Evolutionary conservation across 2,113 vertebrate genomes (phyloP), one percentile per base, ranked within the genome.

Genomic region (Otis tarda): DNA sequence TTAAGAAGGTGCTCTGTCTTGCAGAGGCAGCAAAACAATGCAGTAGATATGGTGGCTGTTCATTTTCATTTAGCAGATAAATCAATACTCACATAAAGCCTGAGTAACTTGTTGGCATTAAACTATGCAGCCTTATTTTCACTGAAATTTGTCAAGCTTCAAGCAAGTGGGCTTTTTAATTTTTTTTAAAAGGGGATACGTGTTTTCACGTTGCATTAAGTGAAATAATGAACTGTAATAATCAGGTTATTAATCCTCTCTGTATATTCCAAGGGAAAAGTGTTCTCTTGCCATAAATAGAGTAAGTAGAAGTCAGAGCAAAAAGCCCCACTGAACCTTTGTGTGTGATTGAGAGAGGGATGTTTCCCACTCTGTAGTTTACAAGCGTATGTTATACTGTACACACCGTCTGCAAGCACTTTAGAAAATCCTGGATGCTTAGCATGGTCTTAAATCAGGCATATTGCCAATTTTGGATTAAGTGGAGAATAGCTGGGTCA

Each of bases 71-170:
- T 91, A 94, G 91, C 57, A 95, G 96, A 93, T 96, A 95, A 98
- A 98, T 98, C 98, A 97, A 97, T 98, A 97, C 68, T 70, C 92
- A 81, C 82, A 91, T 94, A 96, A 97, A 98, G 89, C 87, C 81
- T 97, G 96, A 97, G 97, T 98, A 97, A 95, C 83, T 98, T 97
- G 89, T 97, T 98, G 97, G 98, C 97, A 96, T 89, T 92, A 89
- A 97, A 49, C 86, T 92, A 39, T 18, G 74, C 81, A 92, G 87
- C 93, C 81, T 86, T 81, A 70, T 97, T 98, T 97, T 97, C 87
- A 63, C 84, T 91, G 83, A 92, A 94, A 95, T 95, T 89, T 96
- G 63, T 97, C 91, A 97, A 95, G 89, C 93, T 97, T 97, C 90
- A 80, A 91, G 50, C 79, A 87, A 49, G 39, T 56, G 74, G 35